These are phyloP conservation scores for Gymnoscopelus microlampas DNA, from an alignment of 2,797 vertebrate genomes.

Conservation along the genomic window DNA sequence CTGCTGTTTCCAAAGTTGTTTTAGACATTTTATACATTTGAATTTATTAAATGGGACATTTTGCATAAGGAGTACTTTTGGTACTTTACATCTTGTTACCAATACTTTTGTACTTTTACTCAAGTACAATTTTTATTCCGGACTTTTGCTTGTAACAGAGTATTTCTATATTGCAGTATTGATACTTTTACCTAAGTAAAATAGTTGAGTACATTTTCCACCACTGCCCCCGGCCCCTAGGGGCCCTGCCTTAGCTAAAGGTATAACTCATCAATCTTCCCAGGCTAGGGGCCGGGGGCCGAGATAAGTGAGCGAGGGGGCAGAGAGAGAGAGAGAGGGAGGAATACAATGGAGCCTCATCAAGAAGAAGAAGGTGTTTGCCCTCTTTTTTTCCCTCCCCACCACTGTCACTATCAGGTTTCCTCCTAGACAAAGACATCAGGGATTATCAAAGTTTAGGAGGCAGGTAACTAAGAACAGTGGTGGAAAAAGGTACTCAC, in stretches of 20 bases:
- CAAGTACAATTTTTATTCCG: too few species aligned
- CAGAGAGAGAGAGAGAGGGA: conserved; percentile 12
- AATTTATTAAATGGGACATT: too few species aligned
- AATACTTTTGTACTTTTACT: too few species aligned
- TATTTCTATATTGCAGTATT: too few species aligned
- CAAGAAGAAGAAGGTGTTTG: conserved; percentile 27
- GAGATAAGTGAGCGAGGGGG: conserved; percentile 43
- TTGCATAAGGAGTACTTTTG: too few species aligned
- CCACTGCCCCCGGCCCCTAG: conserved; percentile 5
- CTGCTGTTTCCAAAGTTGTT: too few species aligned
- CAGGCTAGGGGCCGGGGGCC: conserved; percentile 4
- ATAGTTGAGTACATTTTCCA: too few species aligned
- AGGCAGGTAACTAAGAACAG: conserved; percentile 25
- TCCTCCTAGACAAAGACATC: conserved; percentile 52
- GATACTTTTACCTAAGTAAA: too few species aligned
- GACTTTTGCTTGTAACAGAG: too few species aligned
- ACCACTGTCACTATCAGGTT: conserved; percentile 50
- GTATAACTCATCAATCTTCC: conserved; percentile 39
- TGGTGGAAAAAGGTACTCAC: too few species aligned
- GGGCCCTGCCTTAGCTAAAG: neutral
- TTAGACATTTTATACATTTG: too few species aligned
- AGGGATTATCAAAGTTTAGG: conserved; percentile 40
- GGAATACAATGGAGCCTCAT: conserved; percentile 51
- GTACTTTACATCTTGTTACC: too few species aligned
- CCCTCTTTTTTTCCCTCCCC: conserved; percentile 24